A percentile compares a stretch with the other conserved stretches of the same genome.
These are phyloP conservation scores for Thripadectes ignobilis DNA, from an alignment of 2,797 vertebrate species.

Conservation along the genomic window DNA sequence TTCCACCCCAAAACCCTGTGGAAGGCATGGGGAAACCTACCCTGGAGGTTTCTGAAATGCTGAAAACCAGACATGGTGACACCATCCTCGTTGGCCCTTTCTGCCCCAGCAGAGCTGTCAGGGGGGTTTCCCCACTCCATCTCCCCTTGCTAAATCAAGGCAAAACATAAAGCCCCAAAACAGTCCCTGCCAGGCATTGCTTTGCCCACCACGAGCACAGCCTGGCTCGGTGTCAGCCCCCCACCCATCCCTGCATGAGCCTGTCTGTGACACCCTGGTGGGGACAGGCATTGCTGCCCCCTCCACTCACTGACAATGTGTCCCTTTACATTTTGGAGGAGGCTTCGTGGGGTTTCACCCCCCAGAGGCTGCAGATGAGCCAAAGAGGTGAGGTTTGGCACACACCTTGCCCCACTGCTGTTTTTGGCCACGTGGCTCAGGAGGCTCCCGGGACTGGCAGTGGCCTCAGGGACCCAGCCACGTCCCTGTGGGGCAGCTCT, in stretches of 20 bases:
- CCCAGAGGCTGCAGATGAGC: neutral
- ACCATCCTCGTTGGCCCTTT: neutral
- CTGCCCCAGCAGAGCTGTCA: neutral
- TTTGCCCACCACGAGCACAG: neutral
- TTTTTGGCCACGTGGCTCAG: too few species aligned
- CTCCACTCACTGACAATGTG: accelerated
- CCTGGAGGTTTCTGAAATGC: neutral
- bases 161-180: neutral
- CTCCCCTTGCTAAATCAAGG: neutral
- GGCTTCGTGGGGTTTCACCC: neutral
- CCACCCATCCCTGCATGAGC: neutral
- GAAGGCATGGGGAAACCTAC: neutral
- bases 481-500: neutral
- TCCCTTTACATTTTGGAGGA: neutral
- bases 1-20: neutral
- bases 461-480: neutral
- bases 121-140: neutral
- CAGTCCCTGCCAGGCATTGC: neutral
- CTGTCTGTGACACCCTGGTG: neutral
- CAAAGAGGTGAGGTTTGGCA: neutral
- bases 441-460: accelerated
- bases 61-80: neutral
- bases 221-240: neutral
- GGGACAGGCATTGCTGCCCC: neutral
- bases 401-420: neutral